Evolutionary conservation across 2,888 invertebrate genomes (phyloP).

Genomic region (Pharmacophagus antenor): DNA sequence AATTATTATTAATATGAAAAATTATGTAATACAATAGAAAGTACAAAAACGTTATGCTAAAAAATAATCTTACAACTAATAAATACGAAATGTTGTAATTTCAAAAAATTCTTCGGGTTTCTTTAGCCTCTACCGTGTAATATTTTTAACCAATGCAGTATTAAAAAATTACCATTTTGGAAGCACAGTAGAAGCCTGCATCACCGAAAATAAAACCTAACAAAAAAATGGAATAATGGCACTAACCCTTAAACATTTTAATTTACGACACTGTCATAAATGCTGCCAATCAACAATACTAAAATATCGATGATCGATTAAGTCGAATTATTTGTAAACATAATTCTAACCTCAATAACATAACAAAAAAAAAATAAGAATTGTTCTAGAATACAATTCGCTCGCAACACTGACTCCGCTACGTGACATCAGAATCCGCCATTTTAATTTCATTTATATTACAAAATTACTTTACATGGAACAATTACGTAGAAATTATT

Average conservation of each 20-base stretch:
- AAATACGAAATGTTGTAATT: constrained; percentile 29
- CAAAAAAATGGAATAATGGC: constrained; percentile 44
- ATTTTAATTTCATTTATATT: constrained; percentile 18
- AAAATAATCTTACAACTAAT: constrained; percentile 36
- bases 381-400: constrained; percentile 22
- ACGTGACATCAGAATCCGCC: constrained; percentile 9
- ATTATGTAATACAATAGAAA: constrained; percentile 35
- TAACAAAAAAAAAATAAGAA: constrained; percentile 28
- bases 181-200: constrained; percentile 30
- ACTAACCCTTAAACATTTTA: constrained; percentile 41
- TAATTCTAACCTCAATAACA: constrained; percentile 23
- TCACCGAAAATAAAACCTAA: constrained; percentile 31
- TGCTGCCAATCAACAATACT: constrained; percentile 42
- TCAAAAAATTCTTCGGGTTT: background rate
- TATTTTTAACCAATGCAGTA: constrained; percentile 1
- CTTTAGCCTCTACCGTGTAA: constrained; percentile 10
- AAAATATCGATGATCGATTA: constrained; percentile 26
- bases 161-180: constrained; percentile 13
- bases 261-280: constrained; percentile 39
- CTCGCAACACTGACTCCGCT: constrained; percentile 10
- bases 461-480: constrained; percentile 47
- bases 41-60: constrained; percentile 38
- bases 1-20: constrained; percentile 30
- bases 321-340: constrained; percentile 17
- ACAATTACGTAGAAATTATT: constrained; percentile 61